Conservation (phyloP, 2,888 invertebrate genomes). For the Drosophila atripex region DNA sequence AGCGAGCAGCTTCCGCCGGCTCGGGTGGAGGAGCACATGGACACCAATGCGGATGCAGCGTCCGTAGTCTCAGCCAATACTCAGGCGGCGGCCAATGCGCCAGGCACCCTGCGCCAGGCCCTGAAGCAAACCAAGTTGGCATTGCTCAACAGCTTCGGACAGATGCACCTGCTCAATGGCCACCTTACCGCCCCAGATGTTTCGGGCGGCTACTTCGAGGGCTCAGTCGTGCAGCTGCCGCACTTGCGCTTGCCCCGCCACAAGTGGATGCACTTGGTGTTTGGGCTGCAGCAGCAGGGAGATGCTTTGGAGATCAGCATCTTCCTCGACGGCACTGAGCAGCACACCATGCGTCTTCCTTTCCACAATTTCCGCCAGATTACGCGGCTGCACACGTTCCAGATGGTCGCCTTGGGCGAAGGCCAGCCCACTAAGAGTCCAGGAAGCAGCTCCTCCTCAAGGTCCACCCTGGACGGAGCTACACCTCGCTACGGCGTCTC, state of each 20-base stretch:
- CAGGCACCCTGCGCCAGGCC: constrained; percentile 75
- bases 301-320: constrained; percentile 77
- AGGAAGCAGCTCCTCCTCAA: constrained; percentile 62
- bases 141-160: constrained; percentile 81
- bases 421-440: constrained; percentile 55
- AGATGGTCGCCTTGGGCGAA: constrained; percentile 80
- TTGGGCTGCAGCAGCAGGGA: constrained; percentile 73
- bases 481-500: constrained; percentile 77
- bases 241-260: constrained; percentile 74
- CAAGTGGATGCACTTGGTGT: constrained; percentile 83
- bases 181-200: constrained; percentile 52
- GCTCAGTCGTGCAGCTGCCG: constrained; percentile 74
- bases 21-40: constrained; percentile 65
- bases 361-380: constrained; percentile 76
- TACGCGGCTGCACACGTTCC: constrained; percentile 76
- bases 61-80: constrained; percentile 17
- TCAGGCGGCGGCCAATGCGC: constrained; percentile 23
- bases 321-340: constrained; percentile 80
- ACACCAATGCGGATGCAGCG: constrained; percentile 30
- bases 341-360: constrained; percentile 75
- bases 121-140: constrained; percentile 81
- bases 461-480: constrained; percentile 74
- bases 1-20: constrained; percentile 69
- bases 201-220: constrained; percentile 68
- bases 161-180: constrained; percentile 81